Conservation (phyloP, 1,140 invertebrate species). For the Lasioglossum baleicum region DNA sequence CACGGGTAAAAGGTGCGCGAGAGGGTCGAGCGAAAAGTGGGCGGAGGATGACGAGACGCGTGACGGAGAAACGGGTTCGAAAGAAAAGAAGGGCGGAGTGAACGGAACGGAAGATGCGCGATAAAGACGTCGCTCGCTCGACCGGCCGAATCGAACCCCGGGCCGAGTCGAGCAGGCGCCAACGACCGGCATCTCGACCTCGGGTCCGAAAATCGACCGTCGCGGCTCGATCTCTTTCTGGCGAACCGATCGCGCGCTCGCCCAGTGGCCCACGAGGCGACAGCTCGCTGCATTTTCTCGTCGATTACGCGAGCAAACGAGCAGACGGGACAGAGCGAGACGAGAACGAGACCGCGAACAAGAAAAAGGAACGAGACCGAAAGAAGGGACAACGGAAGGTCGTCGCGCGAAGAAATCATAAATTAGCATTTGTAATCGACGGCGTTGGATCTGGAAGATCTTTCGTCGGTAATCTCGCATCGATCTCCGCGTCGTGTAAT, state of each 20-base stretch:
- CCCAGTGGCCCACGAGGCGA: neutral
- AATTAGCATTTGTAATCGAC: conserved; percentile 73
- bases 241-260: neutral
- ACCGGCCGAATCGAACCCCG: too few species aligned
- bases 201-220: too few species aligned
- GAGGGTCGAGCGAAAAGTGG: conserved; percentile 20
- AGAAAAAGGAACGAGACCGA: too few species aligned
- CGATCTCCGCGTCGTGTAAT: conserved; percentile 64
- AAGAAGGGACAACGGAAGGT: neutral
- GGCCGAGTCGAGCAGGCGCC: too few species aligned
- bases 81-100: neutral
- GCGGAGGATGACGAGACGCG: conserved; percentile 2
- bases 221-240: too few species aligned
- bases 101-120: conserved; percentile 18
- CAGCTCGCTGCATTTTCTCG: neutral
- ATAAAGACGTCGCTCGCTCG: conserved; percentile 66
- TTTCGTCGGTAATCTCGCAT: conserved; percentile 60
- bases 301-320: too few species aligned
- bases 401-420: conserved; percentile 67
- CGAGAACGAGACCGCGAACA: neutral
- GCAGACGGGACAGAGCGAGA: neutral
- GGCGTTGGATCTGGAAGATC: conserved; percentile 43
- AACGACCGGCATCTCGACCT: too few species aligned
- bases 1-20: conserved; percentile 1
- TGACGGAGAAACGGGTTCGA: neutral